phyloP scores from a whole-genome alignment of 2,888 invertebrate species.

The Meiosimyza platycephala region DNA sequence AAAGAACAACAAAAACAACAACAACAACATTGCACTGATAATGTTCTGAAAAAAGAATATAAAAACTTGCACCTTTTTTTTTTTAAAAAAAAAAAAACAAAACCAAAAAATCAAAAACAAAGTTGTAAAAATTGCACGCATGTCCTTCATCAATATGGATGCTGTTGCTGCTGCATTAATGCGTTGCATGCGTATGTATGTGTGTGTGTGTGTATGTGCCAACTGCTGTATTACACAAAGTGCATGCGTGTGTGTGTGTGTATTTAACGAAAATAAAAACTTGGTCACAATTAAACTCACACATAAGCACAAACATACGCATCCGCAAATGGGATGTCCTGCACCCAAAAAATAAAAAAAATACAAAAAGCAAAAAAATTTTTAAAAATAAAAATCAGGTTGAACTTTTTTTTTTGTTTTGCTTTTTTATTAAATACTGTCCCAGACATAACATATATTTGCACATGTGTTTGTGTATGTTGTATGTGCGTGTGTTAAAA shows the following conservation, averaged over 20 bases:
- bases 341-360: slow-evolving; percentile 20
- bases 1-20: slow-evolving; percentile 29
- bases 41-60: slow-evolving; percentile 40
- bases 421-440: too few species aligned
- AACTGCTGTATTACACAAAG: slow-evolving; percentile 8
- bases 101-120: slow-evolving; percentile 39
- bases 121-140: slow-evolving; percentile 45
- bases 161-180: slow-evolving; percentile 54
- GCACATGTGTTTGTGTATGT: neutral
- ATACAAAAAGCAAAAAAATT: slow-evolving; percentile 10
- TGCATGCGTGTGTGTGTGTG: slow-evolving; percentile 23
- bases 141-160: slow-evolving; percentile 55
- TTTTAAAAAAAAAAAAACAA: too few species aligned
- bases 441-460: neutral
- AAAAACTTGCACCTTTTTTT: slow-evolving; percentile 24
- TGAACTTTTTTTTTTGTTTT: too few species aligned
- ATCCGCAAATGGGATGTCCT: slow-evolving; percentile 42
- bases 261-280: slow-evolving; percentile 31
- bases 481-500: slow-evolving; percentile 1
- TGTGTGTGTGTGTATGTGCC: slow-evolving; percentile 17
- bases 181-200: slow-evolving; percentile 47
- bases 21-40: slow-evolving; percentile 28
- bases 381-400: neutral
- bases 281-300: slow-evolving; percentile 16
- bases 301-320: slow-evolving; percentile 23